Evolutionary conservation across 2,797 vertebrate species (phyloP).

Genomic region (Urophycis tenuis): DNA sequence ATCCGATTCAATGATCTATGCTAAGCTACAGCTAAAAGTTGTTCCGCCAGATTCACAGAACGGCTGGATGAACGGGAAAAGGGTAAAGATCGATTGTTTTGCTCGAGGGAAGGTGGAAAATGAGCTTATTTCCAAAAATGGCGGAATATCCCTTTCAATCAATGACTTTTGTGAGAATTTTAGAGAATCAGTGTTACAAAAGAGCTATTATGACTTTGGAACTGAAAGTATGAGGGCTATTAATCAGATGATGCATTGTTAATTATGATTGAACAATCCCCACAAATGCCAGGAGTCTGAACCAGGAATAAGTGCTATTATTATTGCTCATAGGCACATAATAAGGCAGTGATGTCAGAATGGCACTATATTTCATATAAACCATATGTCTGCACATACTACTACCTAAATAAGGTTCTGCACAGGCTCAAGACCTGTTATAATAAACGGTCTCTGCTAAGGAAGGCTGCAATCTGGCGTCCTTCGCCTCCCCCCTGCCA

Average conservation of each 20-base stretch:
- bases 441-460: constrained; percentile 10
- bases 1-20: no score
- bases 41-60: no score
- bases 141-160: no score
- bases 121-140: no score
- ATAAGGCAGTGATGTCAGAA: background rate
- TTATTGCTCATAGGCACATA: background rate
- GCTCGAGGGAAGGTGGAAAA: no score
- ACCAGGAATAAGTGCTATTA: background rate
- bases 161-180: background rate
- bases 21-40: no score
- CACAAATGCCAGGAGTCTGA: background rate
- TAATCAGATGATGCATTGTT: background rate
- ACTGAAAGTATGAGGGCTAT: background rate
- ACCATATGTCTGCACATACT: constrained; percentile 16
- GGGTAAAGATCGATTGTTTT: no score
- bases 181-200: background rate
- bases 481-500: constrained; percentile 12
- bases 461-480: constrained; percentile 21
- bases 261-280: background rate
- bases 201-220: background rate
- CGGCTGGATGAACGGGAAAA: no score
- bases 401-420: constrained; percentile 11
- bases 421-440: background rate
- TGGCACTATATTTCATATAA: background rate